Conservation (phyloP, 2,797 vertebrate species). For the Oophaga sylvatica region DNA sequence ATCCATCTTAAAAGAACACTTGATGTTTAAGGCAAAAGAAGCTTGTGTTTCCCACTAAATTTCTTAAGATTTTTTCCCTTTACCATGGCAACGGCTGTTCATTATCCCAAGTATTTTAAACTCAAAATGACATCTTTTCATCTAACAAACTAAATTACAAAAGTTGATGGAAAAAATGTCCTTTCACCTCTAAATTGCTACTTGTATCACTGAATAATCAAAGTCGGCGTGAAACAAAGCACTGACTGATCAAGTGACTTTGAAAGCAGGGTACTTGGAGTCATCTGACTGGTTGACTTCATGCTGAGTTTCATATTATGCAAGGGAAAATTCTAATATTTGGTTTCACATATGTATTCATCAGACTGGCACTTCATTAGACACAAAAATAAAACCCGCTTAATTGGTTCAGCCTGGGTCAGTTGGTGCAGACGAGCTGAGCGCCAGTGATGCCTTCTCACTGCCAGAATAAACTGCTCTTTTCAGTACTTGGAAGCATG, state of each 20-base stretch:
- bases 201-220: slow-evolving; percentile 58
- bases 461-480: not conserved
- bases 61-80: slow-evolving; percentile 48
- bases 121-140: slow-evolving; percentile 57
- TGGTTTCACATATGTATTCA: slow-evolving; percentile 52
- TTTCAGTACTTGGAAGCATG: not conserved
- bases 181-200: slow-evolving; percentile 53
- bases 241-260: slow-evolving; percentile 55
- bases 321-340: slow-evolving; percentile 65
- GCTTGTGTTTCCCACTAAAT: slow-evolving; percentile 31
- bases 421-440: not conserved
- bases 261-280: slow-evolving; percentile 45
- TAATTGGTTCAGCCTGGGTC: slow-evolving; percentile 53
- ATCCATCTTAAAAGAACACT: slow-evolving; percentile 50
- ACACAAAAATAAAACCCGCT: slow-evolving; percentile 32
- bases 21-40: slow-evolving; percentile 54
- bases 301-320: slow-evolving; percentile 64
- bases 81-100: slow-evolving; percentile 57
- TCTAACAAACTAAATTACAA: slow-evolving; percentile 59
- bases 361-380: slow-evolving; percentile 42
- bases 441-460: not conserved
- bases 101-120: slow-evolving; percentile 58
- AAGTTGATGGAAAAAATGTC: slow-evolving; percentile 49
- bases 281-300: slow-evolving; percentile 61
- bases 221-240: slow-evolving; percentile 55